A percentile compares a stretch with the other conserved stretches of the same genome.
phyloP scores from a whole-genome alignment of 2,888 invertebrate species.

The Acleris cristana region DNA sequence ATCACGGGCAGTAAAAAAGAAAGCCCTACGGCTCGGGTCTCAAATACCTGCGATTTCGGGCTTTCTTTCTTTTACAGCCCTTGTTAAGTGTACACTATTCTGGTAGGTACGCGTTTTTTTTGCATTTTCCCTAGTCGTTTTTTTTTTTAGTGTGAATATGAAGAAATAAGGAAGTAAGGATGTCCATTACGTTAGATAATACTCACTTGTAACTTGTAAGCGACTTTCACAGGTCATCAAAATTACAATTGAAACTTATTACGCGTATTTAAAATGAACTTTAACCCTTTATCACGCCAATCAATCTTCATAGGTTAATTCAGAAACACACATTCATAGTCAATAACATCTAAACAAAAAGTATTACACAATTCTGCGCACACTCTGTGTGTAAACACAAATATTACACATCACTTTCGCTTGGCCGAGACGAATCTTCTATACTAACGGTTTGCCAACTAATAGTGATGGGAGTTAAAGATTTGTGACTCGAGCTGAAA shows the following conservation, averaged over 20 bases:
- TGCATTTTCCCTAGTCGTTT: too few relatives aligned
- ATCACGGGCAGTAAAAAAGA: too few relatives aligned
- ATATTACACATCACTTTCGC: conserved; percentile 35
- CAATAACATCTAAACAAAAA: conserved; percentile 27
- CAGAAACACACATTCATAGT: conserved; percentile 10
- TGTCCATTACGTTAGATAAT: too few relatives aligned
- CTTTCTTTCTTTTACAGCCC: too few relatives aligned
- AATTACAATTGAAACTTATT: neutral
- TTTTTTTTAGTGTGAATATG: too few relatives aligned
- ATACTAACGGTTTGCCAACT: conserved; percentile 24
- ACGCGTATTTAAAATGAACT: neutral
- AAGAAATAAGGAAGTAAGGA: too few relatives aligned
- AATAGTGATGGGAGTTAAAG: conserved; percentile 11
- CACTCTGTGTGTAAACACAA: conserved; percentile 30
- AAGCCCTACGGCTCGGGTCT: too few relatives aligned
- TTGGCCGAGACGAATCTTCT: conserved; percentile 31
- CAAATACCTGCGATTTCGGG: too few relatives aligned
- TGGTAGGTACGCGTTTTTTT: too few relatives aligned
- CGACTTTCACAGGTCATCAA: neutral
- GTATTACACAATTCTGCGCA: conserved; percentile 14
- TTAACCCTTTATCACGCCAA: neutral
- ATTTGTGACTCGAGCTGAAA: neutral
- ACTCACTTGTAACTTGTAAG: too few relatives aligned
- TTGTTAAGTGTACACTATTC: too few relatives aligned
- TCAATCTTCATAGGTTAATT: conserved; percentile 8